phyloP scores from a whole-genome alignment of 2,888 invertebrate species.

The Eupithecia pulchellata region DNA sequence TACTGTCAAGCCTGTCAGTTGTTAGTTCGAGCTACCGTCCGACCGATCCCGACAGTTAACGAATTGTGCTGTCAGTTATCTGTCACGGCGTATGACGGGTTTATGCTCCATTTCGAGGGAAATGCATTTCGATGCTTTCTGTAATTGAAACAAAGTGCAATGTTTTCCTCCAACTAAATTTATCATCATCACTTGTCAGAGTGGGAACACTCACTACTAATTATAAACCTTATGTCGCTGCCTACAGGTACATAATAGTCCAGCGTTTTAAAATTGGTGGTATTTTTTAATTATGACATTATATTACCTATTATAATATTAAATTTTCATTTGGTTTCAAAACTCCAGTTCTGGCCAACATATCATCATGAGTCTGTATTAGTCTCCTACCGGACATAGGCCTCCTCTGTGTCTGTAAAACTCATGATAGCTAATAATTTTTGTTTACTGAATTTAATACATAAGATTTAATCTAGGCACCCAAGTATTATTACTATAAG shows the following conservation, averaged over 20 bases:
- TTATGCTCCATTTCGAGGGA: conserved; percentile 23
- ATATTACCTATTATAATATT: no score
- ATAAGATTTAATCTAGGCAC: neutral
- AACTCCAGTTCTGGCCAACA: neutral
- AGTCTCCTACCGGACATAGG: neutral
- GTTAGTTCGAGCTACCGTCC: conserved; percentile 15
- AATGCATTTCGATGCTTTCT: conserved; percentile 23
- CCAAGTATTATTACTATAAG: neutral
- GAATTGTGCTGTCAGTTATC: conserved; percentile 32
- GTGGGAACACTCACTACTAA: neutral
- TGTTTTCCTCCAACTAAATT: neutral
- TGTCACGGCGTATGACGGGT: conserved; percentile 30
- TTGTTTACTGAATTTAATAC: neutral
- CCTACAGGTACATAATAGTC: neutral
- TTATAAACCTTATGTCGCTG: neutral
- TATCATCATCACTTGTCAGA: neutral
- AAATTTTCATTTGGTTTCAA: no score
- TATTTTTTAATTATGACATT: neutral
- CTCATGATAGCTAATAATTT: neutral
- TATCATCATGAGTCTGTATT: neutral
- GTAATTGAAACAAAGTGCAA: conserved; percentile 5
- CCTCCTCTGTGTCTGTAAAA: neutral
- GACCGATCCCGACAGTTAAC: conserved; percentile 23
- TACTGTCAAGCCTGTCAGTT: conserved; percentile 24
- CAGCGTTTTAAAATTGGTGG: neutral